Percentiles rank a stretch among this genome's conserved stretches.
These are phyloP conservation scores for Teleogryllus occipitalis DNA, from an alignment of 1,140 invertebrate genomes.

Conservation along the genomic window DNA sequence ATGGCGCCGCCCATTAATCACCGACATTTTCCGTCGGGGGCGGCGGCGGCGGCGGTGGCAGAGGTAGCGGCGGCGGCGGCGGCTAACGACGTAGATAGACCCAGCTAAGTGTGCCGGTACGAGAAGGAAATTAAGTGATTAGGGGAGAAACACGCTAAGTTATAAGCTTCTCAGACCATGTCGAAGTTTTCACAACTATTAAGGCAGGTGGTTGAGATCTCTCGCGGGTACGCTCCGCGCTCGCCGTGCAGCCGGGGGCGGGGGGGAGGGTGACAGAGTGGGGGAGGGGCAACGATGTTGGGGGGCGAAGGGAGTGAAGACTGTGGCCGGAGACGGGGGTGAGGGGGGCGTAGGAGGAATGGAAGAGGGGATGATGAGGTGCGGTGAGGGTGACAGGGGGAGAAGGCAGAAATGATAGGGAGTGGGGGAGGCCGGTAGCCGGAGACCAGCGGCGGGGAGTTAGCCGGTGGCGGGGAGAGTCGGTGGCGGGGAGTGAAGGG, in stretches of 20 bases:
- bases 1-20: neutral
- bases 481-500: too few relatives aligned
- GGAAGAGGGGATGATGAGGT: too few relatives aligned
- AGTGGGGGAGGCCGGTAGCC: too few relatives aligned
- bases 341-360: too few relatives aligned
- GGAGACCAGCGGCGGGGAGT: too few relatives aligned
- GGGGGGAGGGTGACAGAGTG: too few relatives aligned
- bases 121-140: constrained; percentile 1
- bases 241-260: neutral
- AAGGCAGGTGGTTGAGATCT: neutral
- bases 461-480: too few relatives aligned
- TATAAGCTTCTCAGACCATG: constrained; percentile 1
- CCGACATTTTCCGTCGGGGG: neutral
- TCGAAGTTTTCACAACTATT: constrained; percentile 5
- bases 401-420: too few relatives aligned
- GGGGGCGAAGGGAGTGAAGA: too few relatives aligned
- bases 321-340: too few relatives aligned
- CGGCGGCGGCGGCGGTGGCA: neutral
- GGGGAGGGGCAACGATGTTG: too few relatives aligned
- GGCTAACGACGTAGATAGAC: constrained; percentile 3
- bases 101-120: neutral
- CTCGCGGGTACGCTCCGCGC: neutral
- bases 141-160: neutral
- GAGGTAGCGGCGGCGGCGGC: neutral
- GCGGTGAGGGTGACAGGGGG: too few relatives aligned